These are phyloP conservation scores for Manis pentadactyla DNA, from an alignment of 2,797 vertebrate genomes.

Conservation along the genomic window DNA sequence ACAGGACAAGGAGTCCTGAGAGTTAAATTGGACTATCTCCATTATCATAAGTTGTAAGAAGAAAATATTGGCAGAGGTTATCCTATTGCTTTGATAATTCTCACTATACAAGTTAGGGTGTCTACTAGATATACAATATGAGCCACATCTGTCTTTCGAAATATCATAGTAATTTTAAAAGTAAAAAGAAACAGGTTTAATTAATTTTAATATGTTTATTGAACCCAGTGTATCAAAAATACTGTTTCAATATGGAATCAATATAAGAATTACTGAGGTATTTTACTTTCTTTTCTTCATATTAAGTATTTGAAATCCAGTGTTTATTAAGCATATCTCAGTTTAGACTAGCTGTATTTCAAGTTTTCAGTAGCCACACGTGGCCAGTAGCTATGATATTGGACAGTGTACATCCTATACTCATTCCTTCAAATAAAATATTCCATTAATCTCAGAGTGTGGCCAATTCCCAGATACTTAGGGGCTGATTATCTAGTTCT, in stretches of 20 bases:
- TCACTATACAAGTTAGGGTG: not conserved
- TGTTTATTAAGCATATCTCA: constrained; percentile 43
- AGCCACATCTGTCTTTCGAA: constrained; percentile 37
- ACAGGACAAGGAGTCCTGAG: constrained; percentile 47
- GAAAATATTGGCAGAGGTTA: not conserved
- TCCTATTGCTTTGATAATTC: constrained; percentile 36
- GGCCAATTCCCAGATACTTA: not conserved
- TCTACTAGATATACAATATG: not conserved
- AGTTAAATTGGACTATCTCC: not conserved
- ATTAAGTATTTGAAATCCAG: not conserved
- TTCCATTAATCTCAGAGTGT: constrained; percentile 6
- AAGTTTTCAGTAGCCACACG: not conserved
- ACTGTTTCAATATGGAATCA: constrained; percentile 42
- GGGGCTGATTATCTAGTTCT: not conserved
- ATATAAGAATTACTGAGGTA: not conserved
- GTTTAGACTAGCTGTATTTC: not conserved
- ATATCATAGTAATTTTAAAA: constrained; percentile 40
- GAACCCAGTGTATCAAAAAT: constrained; percentile 36
- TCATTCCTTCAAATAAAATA: not conserved
- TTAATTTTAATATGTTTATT: constrained; percentile 47
- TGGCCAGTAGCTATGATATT: not conserved
- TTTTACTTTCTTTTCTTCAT: not conserved
- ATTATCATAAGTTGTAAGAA: constrained; percentile 7
- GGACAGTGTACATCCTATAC: not conserved
- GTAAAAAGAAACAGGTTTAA: not conserved